Evolutionary conservation across 2,888 invertebrate species (phyloP).

Genomic region (Emesis furor): DNA sequence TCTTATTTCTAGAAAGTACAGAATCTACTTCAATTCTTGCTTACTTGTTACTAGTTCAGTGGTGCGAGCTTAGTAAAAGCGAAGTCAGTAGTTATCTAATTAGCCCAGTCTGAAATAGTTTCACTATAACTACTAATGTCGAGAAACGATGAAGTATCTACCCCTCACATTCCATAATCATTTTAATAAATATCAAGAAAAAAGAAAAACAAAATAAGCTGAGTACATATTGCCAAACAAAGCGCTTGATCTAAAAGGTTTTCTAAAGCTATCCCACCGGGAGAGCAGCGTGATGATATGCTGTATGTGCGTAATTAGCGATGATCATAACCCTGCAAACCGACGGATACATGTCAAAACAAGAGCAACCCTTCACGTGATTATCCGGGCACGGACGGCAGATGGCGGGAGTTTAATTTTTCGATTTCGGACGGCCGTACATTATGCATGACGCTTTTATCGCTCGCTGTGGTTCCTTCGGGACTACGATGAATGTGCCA

Average conservation of each 20-base stretch:
- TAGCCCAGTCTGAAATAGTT: neutral
- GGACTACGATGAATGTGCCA: constrained; percentile 79
- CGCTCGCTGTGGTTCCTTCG: constrained; percentile 90
- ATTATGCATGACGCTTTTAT: constrained; percentile 92
- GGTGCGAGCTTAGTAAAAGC: too few relatives aligned
- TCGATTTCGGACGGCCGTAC: constrained; percentile 90
- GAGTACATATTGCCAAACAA: constrained; percentile 22
- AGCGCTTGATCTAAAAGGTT: constrained; percentile 65
- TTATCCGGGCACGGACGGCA: constrained; percentile 84
- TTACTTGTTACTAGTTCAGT: too few relatives aligned
- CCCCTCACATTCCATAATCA: neutral
- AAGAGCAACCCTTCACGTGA: constrained; percentile 82
- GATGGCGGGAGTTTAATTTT: constrained; percentile 91
- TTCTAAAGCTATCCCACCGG: constrained; percentile 66
- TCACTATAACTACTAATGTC: neutral
- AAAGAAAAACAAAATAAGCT: neutral
- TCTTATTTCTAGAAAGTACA: too few relatives aligned
- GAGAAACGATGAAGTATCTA: neutral
- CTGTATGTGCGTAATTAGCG: constrained; percentile 81
- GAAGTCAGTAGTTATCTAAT: neutral
- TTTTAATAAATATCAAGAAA: constrained; percentile 7
- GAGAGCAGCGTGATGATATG: constrained; percentile 72
- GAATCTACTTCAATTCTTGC: too few relatives aligned
- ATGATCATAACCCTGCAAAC: constrained; percentile 82
- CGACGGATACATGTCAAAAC: constrained; percentile 82